Evolutionary conservation across 2,797 vertebrate genomes (phyloP).

Genomic region (Liasis olivaceus): DNA sequence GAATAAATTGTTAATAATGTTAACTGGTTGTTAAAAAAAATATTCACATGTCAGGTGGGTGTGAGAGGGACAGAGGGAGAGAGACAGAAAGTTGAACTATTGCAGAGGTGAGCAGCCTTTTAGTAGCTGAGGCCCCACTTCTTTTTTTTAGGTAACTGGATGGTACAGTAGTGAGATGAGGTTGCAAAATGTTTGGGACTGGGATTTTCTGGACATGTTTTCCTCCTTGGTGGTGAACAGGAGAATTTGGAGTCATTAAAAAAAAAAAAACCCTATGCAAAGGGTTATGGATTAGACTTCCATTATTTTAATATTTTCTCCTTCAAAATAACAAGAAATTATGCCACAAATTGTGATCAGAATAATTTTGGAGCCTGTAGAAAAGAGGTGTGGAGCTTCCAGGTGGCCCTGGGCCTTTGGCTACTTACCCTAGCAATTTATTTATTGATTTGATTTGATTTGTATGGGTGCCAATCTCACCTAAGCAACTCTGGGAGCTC

Average conservation of each 20-base stretch:
- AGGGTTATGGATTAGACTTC: too few species aligned
- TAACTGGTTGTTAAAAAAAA: background rate
- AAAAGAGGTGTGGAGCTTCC: background rate
- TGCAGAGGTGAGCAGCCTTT: background rate
- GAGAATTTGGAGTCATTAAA: too few species aligned
- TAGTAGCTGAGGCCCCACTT: background rate
- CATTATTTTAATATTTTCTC: background rate
- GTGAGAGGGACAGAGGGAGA: background rate
- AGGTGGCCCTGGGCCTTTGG: background rate
- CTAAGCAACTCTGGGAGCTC: background rate
- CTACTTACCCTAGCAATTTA: background rate
- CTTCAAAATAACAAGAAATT: background rate
- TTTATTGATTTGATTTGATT: background rate
- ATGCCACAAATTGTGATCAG: background rate
- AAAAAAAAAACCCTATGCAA: too few species aligned
- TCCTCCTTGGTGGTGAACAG: background rate
- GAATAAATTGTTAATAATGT: background rate
- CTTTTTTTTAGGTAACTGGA: background rate
- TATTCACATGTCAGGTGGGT: too few species aligned
- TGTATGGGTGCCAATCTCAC: background rate
- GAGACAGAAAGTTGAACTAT: background rate
- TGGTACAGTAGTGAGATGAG: too few species aligned
- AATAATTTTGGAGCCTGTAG: background rate
- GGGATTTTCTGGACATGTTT: background rate
- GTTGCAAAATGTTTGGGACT: background rate